Conservation (phyloP, 1,140 invertebrate genomes). For the Drosophila hydei region DNA sequence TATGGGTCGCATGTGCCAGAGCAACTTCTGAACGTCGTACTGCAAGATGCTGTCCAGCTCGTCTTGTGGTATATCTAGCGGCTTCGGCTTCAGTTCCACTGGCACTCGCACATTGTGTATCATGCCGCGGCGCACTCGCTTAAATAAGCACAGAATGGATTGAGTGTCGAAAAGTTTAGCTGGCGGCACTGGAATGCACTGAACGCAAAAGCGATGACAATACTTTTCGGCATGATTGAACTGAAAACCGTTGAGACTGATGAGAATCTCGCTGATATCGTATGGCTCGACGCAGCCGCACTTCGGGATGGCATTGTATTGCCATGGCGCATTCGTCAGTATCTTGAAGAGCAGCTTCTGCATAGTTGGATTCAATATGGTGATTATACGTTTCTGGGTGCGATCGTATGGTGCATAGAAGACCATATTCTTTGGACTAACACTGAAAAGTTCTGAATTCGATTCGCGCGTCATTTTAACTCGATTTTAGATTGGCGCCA, state of each 20-base stretch:
- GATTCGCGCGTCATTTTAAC: neutral
- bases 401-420: conserved; percentile 59
- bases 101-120: conserved; percentile 11
- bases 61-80: neutral
- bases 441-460: conserved; percentile 22
- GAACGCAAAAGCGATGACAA: conserved; percentile 42
- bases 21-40: neutral
- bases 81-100: conserved; percentile 5
- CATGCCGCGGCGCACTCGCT: neutral
- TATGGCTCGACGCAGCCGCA: conserved; percentile 40
- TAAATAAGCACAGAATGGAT: conserved; percentile 20
- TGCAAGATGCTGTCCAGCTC: conserved; percentile 6
- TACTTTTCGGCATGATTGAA: neutral
- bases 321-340: conserved; percentile 20
- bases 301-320: conserved; percentile 38
- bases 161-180: neutral
- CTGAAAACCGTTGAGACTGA: conserved; percentile 33
- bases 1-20: neutral
- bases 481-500: neutral
- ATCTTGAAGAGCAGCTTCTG: conserved; percentile 47
- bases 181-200: conserved; percentile 1
- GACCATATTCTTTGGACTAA: conserved; percentile 39
- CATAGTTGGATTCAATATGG: conserved; percentile 44
- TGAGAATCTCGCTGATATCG: conserved; percentile 21
- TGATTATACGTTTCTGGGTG: conserved; percentile 40